These are phyloP conservation scores for Drosophila subsilvestris DNA, from an alignment of 2,888 invertebrate species.

Conservation along the genomic window DNA sequence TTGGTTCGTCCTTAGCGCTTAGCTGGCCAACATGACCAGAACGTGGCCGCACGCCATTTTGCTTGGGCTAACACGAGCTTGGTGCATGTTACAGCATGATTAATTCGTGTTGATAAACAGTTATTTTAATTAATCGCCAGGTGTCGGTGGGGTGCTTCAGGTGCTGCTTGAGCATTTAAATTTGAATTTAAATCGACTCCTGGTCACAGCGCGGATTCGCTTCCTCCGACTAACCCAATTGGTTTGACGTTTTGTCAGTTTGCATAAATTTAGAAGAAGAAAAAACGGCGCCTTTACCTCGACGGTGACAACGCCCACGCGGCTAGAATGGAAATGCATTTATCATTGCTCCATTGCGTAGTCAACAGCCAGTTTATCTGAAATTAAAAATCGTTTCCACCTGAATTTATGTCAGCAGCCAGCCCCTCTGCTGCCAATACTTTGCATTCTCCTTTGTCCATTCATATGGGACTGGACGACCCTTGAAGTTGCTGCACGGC, in stretches of 20 bases:
- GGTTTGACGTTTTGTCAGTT: constrained; percentile 46
- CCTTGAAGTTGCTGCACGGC: constrained; percentile 30
- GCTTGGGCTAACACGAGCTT: constrained; percentile 49
- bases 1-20: no score
- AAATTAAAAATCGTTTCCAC: constrained; percentile 73
- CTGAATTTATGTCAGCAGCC: constrained; percentile 63
- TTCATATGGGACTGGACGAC: constrained; percentile 13
- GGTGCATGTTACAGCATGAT: constrained; percentile 71
- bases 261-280: constrained; percentile 56
- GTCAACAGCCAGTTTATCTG: constrained; percentile 70
- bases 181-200: constrained; percentile 63
- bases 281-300: constrained; percentile 15
- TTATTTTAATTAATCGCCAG: constrained; percentile 81
- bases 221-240: constrained; percentile 49
- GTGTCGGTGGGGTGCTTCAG: constrained; percentile 67
- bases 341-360: constrained; percentile 59
- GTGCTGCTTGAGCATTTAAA: constrained; percentile 25
- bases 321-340: constrained; percentile 55
- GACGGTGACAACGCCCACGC: neutral
- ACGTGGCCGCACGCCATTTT: constrained; percentile 45
- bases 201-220: constrained; percentile 14
- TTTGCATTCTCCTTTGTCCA: constrained; percentile 16
- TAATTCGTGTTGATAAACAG: constrained; percentile 77
- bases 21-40: constrained; percentile 29
- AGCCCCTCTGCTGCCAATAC: constrained; percentile 54